Base-by-base conservation (phyloP, 2,797 vertebrate genomes). In the Columba guinea region DNA sequence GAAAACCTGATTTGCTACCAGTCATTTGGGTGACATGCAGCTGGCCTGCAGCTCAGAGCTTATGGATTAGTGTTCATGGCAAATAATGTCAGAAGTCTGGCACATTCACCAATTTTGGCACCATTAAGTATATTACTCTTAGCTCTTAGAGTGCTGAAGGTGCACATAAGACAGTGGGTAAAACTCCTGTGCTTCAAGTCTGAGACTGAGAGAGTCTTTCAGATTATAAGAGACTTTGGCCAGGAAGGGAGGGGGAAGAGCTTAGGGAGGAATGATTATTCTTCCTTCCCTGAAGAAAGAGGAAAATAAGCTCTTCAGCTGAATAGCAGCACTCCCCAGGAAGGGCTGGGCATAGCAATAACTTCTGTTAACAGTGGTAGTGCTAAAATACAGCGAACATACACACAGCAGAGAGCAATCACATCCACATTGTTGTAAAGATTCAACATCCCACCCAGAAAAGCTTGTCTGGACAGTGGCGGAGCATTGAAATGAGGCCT, bases 401-500 rank as follows among this genome's bases (percentile, higher is more conserved):
- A 63, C 56, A 81, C 91, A 81, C 74, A 80, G 83, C 75, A 94
- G 83, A 90, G 80, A 55, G 70, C 70, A 91, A 87, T 90, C 83
- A 46, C 34, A 51, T 87, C 49, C 41, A 84, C 70, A 34, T 51
- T 79, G 80, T 63, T 89, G 46, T 73, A 74, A 82, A 79, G 64
- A 79, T 84, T 84, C 73, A 70, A 35, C 60, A 53, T 90, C 30
- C 24, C 77, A 82, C 37, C 44, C 63, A 39, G 80, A 73, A 93
- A 86, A 73, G 52, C 71, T 78, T 93, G 82, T 91, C 60, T 93
- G 92, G 75, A 90, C 77, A 55, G 59, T 48, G 30, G 44, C 0
- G 0, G 46, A 84, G 46, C 79, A 70, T 41, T 82, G 59, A 49
- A 96, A 93, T 48, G 46, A 89, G 56, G 28, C 56, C 58, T 89